phyloP scores from a whole-genome alignment of 2,797 vertebrate species.

The Pseudochromis fuscus region DNA sequence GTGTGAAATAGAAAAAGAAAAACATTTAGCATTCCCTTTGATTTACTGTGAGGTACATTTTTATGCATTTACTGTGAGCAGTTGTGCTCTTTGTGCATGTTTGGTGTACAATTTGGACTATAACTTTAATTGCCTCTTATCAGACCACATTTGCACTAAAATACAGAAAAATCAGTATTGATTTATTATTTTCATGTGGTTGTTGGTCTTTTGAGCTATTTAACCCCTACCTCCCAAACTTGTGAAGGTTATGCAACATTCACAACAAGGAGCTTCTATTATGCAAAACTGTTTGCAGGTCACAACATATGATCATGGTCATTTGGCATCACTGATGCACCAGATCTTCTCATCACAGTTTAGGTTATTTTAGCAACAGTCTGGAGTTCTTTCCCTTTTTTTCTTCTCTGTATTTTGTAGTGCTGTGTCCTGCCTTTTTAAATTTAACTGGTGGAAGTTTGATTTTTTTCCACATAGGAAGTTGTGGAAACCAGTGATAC shows the following conservation, averaged over 20 bases:
- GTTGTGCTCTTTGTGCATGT: neutral
- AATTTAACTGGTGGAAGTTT: constrained; percentile 3
- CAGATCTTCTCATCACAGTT: constrained; percentile 23
- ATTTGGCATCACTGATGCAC: constrained; percentile 33
- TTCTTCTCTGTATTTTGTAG: neutral
- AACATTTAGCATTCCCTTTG: constrained; percentile 1
- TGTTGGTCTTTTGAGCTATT: neutral
- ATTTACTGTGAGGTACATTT: neutral
- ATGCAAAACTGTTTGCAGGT: constrained; percentile 18
- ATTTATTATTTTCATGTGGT: neutral
- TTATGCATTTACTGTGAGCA: neutral
- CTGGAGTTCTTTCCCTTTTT: constrained; percentile 20
- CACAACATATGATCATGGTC: constrained; percentile 38
- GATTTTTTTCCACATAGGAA: constrained; percentile 25
- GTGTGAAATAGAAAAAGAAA: neutral
- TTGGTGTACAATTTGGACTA: too few species aligned
- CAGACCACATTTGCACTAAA: neutral
- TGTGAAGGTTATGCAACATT: too few species aligned
- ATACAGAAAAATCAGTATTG: neutral
- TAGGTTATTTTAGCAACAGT: constrained; percentile 14
- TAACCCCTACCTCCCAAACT: neutral
- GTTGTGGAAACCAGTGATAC: constrained; percentile 25
- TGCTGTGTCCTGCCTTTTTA: neutral
- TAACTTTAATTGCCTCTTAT: neutral
- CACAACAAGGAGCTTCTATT: constrained; percentile 15